These are phyloP conservation scores for Eremobia ochroleuca DNA, from an alignment of 2,888 invertebrate species.

Conservation along the genomic window DNA sequence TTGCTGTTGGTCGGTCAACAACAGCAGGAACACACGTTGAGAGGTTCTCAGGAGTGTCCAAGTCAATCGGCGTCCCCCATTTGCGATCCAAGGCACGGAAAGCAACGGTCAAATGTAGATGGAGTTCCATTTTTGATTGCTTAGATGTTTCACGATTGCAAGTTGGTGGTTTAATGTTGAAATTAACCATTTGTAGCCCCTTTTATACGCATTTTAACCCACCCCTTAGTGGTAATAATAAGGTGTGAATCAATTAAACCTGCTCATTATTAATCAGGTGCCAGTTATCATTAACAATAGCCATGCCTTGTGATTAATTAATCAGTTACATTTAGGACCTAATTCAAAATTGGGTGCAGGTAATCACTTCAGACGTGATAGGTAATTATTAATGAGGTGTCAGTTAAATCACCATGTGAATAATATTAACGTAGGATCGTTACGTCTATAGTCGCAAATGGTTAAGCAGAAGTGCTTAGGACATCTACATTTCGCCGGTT, in stretches of 20 bases:
- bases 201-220: slow-evolving; percentile 46
- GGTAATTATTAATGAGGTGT: slow-evolving; percentile 5
- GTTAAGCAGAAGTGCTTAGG: background rate
- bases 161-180: slow-evolving; percentile 27
- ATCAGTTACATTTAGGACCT: background rate
- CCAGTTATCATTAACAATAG: background rate
- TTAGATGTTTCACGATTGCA: slow-evolving; percentile 11
- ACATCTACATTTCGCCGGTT: background rate
- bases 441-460: background rate
- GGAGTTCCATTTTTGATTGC: slow-evolving; percentile 76
- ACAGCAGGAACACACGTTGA: slow-evolving; percentile 72
- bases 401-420: background rate
- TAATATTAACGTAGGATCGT: background rate
- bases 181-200: slow-evolving; percentile 5
- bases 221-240: slow-evolving; percentile 23
- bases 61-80: slow-evolving; percentile 80
- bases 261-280: slow-evolving; percentile 29
- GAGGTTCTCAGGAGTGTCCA: slow-evolving; percentile 71
- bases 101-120: slow-evolving; percentile 79
- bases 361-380: slow-evolving; percentile 13
- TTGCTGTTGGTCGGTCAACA: slow-evolving; percentile 73
- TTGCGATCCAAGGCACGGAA: slow-evolving; percentile 80
- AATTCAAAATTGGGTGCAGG: slow-evolving; percentile 26
- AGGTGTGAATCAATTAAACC: slow-evolving; percentile 16
- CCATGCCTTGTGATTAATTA: background rate